Evolutionary conservation across 1,140 invertebrate species (phyloP).

Genomic region (Oncopeltus fasciatus): DNA sequence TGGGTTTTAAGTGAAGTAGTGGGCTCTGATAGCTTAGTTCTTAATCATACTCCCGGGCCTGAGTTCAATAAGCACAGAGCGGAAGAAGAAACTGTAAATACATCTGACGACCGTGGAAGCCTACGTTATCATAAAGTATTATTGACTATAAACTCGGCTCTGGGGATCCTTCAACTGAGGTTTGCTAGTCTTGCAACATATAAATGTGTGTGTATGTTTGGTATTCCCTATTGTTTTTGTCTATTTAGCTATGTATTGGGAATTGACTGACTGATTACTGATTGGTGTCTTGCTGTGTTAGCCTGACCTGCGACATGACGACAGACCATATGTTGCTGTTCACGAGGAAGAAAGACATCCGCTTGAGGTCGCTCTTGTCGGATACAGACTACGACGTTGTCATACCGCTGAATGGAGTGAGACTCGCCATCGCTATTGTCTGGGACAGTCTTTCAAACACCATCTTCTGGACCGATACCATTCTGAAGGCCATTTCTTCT

Average conservation of each 20-base stretch:
- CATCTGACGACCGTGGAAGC: too few relatives aligned
- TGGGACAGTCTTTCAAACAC: conserved; percentile 66
- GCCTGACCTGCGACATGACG: conserved; percentile 50
- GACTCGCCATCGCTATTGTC: conserved; percentile 65
- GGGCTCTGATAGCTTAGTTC: too few relatives aligned
- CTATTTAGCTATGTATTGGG: background rate
- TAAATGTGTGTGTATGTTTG: too few relatives aligned
- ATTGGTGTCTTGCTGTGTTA: conserved; percentile 23
- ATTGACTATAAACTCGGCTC: too few relatives aligned
- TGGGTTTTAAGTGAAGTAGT: too few relatives aligned
- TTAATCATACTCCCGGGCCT: too few relatives aligned
- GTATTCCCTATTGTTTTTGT: background rate
- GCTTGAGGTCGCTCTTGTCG: conserved; percentile 48
- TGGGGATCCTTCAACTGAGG: too few relatives aligned
- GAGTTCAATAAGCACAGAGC: too few relatives aligned
- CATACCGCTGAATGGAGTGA: conserved; percentile 62
- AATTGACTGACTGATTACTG: background rate
- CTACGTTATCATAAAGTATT: too few relatives aligned
- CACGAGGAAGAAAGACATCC: conserved; percentile 64
- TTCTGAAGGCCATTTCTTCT: conserved; percentile 63
- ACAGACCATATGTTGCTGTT: conserved; percentile 67
- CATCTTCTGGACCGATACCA: conserved; percentile 80
- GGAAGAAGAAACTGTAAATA: too few relatives aligned
- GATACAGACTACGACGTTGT: conserved; percentile 43
- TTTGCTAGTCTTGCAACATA: too few relatives aligned